Evolutionary conservation across 2,113 vertebrate genomes (phyloP), one percentile per base, ranked within the genome.

Genomic region (Telmatochromis bifrenatus): DNA sequence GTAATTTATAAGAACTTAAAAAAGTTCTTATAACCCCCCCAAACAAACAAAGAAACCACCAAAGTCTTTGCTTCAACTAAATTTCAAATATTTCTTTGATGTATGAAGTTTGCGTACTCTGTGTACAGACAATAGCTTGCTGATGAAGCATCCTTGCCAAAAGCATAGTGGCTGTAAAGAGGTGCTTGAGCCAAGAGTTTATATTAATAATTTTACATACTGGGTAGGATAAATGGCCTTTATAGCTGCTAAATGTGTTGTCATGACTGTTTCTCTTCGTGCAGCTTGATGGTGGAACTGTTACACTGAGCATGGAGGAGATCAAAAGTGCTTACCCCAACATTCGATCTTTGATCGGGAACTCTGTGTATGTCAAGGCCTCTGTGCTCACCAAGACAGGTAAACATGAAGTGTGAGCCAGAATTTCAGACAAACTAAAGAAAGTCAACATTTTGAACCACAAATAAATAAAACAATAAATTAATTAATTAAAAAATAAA

Each of bases 381-480:
- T 97, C 96, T 1, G 96, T 97, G 21, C 87, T 97, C 88, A 97
- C 96, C 56, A 86, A 54, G 10, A 45, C 96, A 84, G 96, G 96
- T 97, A 84, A 87, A 9, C 5, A 65, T 21, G 7, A 79, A 15
- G 7, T 26, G 19, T 62, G 73, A 31, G 26, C 3, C 2, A n/a
- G 13, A 45, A 49, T 62, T 51, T 14, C 58, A 17, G 54, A 28
- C 15, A 42, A 37, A 51, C 31, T 23, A 23, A n/a, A n/a, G 1
- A 21, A 15, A 62, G 42, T 11, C 39, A 47, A 45, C 4, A 35
- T 37, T 51, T 56, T 58, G 10, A 60, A 55, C 21, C 21, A 73
- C 7, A 73, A 55, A 80, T 23, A 21, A 3, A 37, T 19, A 23
- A 37, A 65, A 65, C 3, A 3, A 26, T 26, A 2, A 73, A 73